Evolutionary conservation across 37 sponge, comb jelly and placozoan genomes (phyloP).

Genomic region (Aphrocallistes beatrix): DNA sequence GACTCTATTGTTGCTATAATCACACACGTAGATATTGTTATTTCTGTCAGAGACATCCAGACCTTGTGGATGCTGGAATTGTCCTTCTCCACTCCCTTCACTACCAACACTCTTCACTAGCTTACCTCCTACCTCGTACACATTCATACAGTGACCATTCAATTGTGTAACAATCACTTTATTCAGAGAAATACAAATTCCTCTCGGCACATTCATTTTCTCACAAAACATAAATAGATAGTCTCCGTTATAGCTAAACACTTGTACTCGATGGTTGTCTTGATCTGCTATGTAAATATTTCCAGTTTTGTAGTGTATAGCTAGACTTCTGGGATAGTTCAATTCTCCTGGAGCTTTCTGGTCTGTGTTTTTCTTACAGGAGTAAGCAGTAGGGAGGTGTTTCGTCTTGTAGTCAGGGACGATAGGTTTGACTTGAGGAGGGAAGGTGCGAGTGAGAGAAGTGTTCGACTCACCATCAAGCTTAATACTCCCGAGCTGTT

Average conservation of each 20-base stretch:
- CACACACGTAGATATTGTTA: constrained; percentile 6
- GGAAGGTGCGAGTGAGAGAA: background rate
- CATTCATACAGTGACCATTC: background rate
- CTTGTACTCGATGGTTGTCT: background rate
- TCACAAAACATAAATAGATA: background rate
- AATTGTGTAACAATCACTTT: background rate
- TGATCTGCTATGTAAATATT: background rate
- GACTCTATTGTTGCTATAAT: background rate
- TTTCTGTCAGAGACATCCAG: background rate
- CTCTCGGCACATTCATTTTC: background rate
- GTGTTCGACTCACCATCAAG: background rate
- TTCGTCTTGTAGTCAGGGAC: background rate
- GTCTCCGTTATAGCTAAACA: background rate
- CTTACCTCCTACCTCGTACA: background rate
- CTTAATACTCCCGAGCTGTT: background rate
- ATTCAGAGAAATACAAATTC: background rate
- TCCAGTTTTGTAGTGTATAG: background rate
- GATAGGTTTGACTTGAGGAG: background rate
- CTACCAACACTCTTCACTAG: background rate
- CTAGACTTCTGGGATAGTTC: background rate
- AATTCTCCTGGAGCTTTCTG: background rate
- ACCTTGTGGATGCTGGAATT: background rate
- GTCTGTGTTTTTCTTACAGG: background rate
- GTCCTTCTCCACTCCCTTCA: background rate
- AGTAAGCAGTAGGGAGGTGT: background rate